Base-by-base conservation (phyloP, 2,113 vertebrate species). In the Thinocorus orbignyianus region DNA sequence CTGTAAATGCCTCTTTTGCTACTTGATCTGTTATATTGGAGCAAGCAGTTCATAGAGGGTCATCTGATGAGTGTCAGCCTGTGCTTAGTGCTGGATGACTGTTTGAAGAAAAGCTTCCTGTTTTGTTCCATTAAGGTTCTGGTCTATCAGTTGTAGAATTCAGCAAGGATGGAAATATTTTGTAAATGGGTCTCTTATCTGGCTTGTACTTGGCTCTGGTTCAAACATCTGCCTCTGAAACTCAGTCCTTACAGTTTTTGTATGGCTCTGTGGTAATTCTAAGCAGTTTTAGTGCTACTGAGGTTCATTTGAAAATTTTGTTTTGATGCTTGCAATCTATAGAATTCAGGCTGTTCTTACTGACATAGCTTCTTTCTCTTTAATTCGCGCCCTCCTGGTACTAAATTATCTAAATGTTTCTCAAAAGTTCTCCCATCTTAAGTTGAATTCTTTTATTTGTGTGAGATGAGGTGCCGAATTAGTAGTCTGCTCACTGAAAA, bases 171-270 rank as follows among this genome's bases (percentile, higher is more conserved):
- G 48, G 70, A 84, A 94, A 85, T 81, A 18, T 88, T 93, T 88
- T 94, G 41, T 95, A 90, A 96, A 68, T 90, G 74, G 23, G 8
- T 92, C 80, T 77, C 84, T 95, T 96, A 86, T 95, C 88, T 92
- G 58, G 24, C 71, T 91, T 94, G 37, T 13, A 16, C 52, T 92
- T 87, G 88, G 89, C 89, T 95, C 44, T 64, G 61, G 41, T 70
- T 86, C 80, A 78, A 73, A 76, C 78, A 93, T 95, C 77, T 93
- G 83, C 71, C 90, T 80, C 76, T 90, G 74, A 84, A 86, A 51
- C 26, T 54, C 54, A 86, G 39, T 81, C 62, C 37, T 73, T 76
- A 72, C 20, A 78, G 60, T 28, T 92, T 90, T 92, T 88, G 16
- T 86, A 41, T 68, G 55, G 15, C 52, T 89, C 13, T 85, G 17